These are phyloP conservation scores for Holacanthella duospinosa DNA, from an alignment of 2,888 invertebrate genomes.

Conservation along the genomic window DNA sequence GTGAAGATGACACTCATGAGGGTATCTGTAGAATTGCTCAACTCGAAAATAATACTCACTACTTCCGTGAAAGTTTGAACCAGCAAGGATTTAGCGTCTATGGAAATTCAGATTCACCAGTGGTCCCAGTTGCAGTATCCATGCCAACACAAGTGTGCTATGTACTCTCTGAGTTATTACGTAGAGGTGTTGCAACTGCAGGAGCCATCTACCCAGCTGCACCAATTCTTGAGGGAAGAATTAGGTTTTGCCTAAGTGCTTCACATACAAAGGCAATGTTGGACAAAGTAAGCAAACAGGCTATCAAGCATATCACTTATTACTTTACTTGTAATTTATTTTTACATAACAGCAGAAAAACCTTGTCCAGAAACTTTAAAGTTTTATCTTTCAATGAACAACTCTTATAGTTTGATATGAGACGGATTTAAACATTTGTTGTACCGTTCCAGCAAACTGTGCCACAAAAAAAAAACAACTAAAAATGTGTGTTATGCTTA, in stretches of 20 bases:
- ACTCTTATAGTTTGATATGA: no score
- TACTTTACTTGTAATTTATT: no score
- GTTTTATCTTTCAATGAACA: no score
- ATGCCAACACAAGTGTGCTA: constrained; percentile 88
- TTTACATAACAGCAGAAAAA: no score
- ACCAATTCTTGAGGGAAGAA: constrained; percentile 80
- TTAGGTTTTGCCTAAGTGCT: constrained; percentile 89
- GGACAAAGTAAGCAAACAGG: constrained; percentile 58
- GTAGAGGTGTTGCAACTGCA: constrained; percentile 78
- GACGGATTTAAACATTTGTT: no score
- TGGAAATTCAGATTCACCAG: constrained; percentile 89
- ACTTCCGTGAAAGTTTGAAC: constrained; percentile 65
- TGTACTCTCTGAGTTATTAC: constrained; percentile 70
- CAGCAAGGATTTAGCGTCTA: constrained; percentile 83
- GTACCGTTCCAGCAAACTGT: no score
- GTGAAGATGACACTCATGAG: constrained; percentile 62
- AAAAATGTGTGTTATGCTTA: no score
- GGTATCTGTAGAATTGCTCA: constrained; percentile 55
- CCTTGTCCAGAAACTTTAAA: no score
- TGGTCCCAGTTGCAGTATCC: constrained; percentile 90
- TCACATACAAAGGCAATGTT: constrained; percentile 89
- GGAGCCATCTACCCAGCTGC: constrained; percentile 98
- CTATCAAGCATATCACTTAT: no score
- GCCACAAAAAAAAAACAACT: no score
- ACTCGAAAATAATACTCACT: constrained; percentile 68